A percentile compares a stretch with the other conserved stretches of the same genome.
Conservation (phyloP, 1,140 invertebrate genomes). For the Ylistrum balloti region DNA sequence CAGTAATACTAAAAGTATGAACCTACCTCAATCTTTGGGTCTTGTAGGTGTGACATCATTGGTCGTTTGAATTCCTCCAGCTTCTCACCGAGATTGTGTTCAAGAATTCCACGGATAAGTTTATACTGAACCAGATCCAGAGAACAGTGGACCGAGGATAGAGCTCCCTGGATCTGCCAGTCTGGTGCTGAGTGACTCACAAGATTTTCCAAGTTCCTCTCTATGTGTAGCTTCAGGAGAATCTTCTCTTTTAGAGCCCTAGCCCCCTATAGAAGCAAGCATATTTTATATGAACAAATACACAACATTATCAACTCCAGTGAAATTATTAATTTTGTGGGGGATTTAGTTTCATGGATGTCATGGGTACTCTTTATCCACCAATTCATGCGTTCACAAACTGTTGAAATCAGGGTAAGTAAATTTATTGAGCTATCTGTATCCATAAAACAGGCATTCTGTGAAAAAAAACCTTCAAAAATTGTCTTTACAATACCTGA, state of each 20-base stretch:
- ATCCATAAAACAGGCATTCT: no score
- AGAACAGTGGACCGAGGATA: conserved; percentile 93
- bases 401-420: no score
- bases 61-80: conserved; percentile 86
- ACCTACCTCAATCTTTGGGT: conserved; percentile 79
- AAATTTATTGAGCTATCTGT: no score
- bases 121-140: conserved; percentile 94
- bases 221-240: conserved; percentile 90
- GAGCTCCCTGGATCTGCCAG: conserved; percentile 91
- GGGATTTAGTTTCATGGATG: no score
- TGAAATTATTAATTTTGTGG: no score
- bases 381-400: no score
- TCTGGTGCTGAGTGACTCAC: conserved; percentile 91
- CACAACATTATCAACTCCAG: no score
- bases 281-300: no score
- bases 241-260: conserved; percentile 90
- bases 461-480: no score
- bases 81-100: conserved; percentile 96
- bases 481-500: no score
- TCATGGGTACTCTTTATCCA: no score
- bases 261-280: conserved; percentile 70
- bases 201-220: conserved; percentile 91
- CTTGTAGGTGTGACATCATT: conserved; percentile 79
- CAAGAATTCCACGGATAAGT: conserved; percentile 92
- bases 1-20: no score